A percentile compares a stretch with the other conserved stretches of the same genome.
Conservation (phyloP, 2,113 vertebrate genomes). For the Todiramphus saurophagus region DNA sequence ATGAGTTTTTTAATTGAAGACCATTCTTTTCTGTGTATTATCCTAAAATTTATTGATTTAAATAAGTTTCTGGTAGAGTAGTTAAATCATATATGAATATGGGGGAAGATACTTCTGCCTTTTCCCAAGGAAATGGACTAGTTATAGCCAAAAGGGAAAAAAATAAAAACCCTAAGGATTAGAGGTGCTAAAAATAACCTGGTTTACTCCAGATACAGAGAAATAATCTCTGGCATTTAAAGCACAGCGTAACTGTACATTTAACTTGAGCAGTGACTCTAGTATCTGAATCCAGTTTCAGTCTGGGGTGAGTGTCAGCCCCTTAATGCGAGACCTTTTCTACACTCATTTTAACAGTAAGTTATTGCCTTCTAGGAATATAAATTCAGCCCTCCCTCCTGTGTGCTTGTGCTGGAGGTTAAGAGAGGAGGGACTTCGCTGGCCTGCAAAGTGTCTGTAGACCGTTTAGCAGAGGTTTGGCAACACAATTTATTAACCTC, state of each 20-base stretch:
- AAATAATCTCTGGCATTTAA: neutral
- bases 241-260: neutral
- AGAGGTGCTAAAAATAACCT: neutral
- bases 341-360: neutral
- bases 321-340: neutral
- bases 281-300: neutral
- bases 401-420: neutral
- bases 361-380: neutral
- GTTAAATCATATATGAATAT: neutral
- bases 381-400: neutral
- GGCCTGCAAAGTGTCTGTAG: neutral
- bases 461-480: neutral
- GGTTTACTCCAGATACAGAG: neutral
- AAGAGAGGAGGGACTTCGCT: neutral
- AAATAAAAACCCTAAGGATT: neutral
- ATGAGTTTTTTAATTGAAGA: neutral
- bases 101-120: neutral
- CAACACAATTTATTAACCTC: neutral
- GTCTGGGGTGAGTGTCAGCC: neutral
- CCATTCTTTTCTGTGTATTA: neutral
- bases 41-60: neutral
- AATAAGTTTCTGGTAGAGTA: neutral
- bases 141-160: neutral
- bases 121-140: neutral
- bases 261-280: neutral